Conservation (phyloP, 2,797 vertebrate species). For the Sebastes diaconus region DNA sequence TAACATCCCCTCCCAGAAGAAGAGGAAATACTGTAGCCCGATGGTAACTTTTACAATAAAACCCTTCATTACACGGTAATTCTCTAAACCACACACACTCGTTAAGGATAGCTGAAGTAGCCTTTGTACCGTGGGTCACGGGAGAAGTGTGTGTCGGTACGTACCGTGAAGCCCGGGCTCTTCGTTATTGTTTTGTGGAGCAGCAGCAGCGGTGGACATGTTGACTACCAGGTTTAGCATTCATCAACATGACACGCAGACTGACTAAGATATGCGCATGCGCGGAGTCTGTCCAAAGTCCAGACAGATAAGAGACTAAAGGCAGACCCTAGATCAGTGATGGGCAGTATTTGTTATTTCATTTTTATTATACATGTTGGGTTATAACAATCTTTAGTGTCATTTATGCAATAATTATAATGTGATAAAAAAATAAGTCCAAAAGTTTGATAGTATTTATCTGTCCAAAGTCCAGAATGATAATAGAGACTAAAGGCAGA, state of each 20-base stretch:
- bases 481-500: background rate
- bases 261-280: conserved; percentile 62
- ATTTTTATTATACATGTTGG: background rate
- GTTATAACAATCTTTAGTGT: background rate
- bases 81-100: background rate
- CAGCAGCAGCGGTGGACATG: conserved; percentile 83
- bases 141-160: background rate
- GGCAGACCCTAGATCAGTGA: background rate
- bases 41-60: conserved; percentile 75
- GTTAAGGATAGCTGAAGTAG: background rate
- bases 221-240: conserved; percentile 74
- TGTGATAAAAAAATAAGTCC: too few relatives aligned
- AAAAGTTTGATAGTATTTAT: background rate
- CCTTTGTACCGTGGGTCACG: background rate
- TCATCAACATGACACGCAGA: conserved; percentile 73
- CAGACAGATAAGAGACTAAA: background rate
- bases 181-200: conserved; percentile 84
- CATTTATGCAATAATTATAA: background rate
- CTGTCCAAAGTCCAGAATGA: conserved; percentile 6
- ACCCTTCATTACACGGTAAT: conserved; percentile 19
- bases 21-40: conserved; percentile 75
- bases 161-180: conserved; percentile 84
- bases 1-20: conserved; percentile 62
- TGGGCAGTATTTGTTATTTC: background rate
- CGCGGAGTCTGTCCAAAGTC: conserved; percentile 36